Evolutionary conservation across 2,888 invertebrate species (phyloP), one percentile per base, ranked within the genome.

Genomic region (Brachynemurus nebulosus): DNA sequence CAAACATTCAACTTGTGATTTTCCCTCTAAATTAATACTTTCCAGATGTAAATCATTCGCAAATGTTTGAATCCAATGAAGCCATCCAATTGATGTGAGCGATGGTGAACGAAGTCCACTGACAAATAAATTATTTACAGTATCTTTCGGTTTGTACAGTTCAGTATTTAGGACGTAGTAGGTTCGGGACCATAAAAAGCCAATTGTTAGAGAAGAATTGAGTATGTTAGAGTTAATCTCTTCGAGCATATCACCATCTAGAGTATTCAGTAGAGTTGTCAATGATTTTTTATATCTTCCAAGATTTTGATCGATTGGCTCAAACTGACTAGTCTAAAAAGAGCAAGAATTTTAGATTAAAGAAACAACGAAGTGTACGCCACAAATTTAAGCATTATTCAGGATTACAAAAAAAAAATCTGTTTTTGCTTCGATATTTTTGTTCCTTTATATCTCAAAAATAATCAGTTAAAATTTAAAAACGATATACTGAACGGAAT

Each of bases 321-420:
- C 55, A 46, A 59, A 64, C 47, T 58, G 48, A 51, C 62, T 59
- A 2, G 61, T 59, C 67, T 68, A 51, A 45, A 63, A 60, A 44
- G 44, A 38, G 18, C 33, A 21, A 35, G 16, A 35, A n/a, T n/a
- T n/a, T n/a, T 9, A n/a, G 16, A 3, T 35, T 35, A n/a, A 8
- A 7, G 8, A 35, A 17, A 35, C n/a, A 12, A 17, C 14, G 14
- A 36, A 36, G 14, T 36, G n/a, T 16, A 36, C n/a, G 8, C 11
- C 27, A 25, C 11, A 8, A 25, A 8, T 8, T 8, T 11, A 8
- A 8, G 45, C 23, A 36, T 18, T 4, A 16, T 34, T 17, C n/a
- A n/a, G n/a, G n/a, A n/a, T n/a, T n/a, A n/a, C n/a, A n/a, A n/a
- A n/a, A n/a, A n/a, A n/a, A n/a, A n/a, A n/a, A n/a, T n/a, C n/a